Evolutionary conservation across 2,113 vertebrate genomes (phyloP), one percentile per base, ranked within the genome.

Genomic region (Psephotus haematonotus): DNA sequence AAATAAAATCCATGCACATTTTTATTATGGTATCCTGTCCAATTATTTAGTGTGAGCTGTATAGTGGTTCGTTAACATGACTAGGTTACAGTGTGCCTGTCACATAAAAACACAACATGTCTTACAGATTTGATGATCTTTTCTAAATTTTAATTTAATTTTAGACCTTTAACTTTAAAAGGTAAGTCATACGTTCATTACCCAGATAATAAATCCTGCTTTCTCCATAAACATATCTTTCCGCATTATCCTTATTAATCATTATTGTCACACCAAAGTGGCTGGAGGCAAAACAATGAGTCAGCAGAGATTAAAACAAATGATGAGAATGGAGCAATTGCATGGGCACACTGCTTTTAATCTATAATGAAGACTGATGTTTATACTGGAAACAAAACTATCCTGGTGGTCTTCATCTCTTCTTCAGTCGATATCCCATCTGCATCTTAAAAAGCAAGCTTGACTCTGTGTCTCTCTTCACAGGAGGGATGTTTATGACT

Each of bases 241-340:
- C 62, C 70, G 92, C 95, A 93, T 69, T 52, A 69, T 78, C 57
- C 29, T 94, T 95, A 82, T 95, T 94, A 96, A 95, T 95, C 82
- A 64, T 2, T 77, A 29, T 52, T 90, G 95, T 80, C 91, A 85
- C 47, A 74, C 78, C 15, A 79, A 84, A 93, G 47, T 52, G 77
- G 74, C 82, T 88, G 39, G 35, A 90, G 74, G 72, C 79, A 96
- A 95, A 96, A 65, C 87, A 95, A 11, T 31, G 70, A 84, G 85
- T 90, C 93, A 90, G 52, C 20, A 84, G 53, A 3, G 3, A 95
- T 93, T 88, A 95, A 91, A 96, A 90, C 41, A 93, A 96, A 93
- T 46, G 5, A 81, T 87, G 91, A 82, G 91, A 91, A 87, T 18
- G 14, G 27, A 91, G 29, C 10, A 12, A 55, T 63, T 87, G 78